Percentiles rank a stretch among this genome's conserved stretches.
These are phyloP conservation scores for Ochotona curzoniae DNA, from an alignment of 2,113 vertebrate species.

Conservation along the genomic window DNA sequence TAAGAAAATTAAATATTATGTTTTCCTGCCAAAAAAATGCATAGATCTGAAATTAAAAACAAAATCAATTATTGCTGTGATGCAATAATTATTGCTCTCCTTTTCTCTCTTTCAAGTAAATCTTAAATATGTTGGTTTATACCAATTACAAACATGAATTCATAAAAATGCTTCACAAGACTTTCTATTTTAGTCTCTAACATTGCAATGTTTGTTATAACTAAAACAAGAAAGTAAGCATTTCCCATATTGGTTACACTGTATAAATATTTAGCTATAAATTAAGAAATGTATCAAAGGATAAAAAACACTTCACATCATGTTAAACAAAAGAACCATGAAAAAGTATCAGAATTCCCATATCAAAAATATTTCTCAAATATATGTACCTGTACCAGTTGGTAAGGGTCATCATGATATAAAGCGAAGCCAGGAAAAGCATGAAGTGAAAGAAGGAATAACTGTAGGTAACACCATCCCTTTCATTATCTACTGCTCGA, in stretches of 20 bases:
- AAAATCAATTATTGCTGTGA: background rate
- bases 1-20: background rate
- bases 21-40: background rate
- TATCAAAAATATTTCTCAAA: background rate
- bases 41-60: background rate
- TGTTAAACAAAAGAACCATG: background rate
- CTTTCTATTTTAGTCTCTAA: too few relatives aligned
- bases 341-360: background rate
- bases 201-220: background rate
- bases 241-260: conserved; percentile 1
- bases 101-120: too few relatives aligned
- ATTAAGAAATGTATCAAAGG: background rate
- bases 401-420: conserved; percentile 99
- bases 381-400: conserved; percentile 97
- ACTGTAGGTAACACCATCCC: conserved; percentile 97
- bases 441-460: conserved; percentile 99
- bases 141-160: background rate
- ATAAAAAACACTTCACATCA: background rate
- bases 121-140: background rate
- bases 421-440: conserved; percentile 98
- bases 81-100: too few relatives aligned
- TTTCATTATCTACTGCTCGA: conserved; percentile 95
- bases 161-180: background rate
- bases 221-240: background rate
- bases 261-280: background rate